Base-by-base conservation (phyloP, 2,113 vertebrate species). In the Arenaria interpres region DNA sequence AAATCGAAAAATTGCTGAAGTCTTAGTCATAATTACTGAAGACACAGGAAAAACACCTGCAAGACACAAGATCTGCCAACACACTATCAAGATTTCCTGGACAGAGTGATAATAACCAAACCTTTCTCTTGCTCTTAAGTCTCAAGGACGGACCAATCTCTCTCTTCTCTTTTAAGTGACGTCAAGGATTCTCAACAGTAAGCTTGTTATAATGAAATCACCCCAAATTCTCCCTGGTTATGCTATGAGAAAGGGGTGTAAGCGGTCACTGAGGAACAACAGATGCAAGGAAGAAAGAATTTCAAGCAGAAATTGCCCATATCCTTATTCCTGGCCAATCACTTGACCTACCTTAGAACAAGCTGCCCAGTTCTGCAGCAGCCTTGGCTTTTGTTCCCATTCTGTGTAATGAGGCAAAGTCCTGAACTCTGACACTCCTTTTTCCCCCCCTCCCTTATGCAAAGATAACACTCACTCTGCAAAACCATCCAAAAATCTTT, bases 101-200 rank as follows among this genome's bases (percentile, higher is more conserved):
- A 79, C 77, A 89, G 87, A 93, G 56, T 75, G 81, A 73, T 83
- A 92, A 91, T 50, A 90, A 82, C 74, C 37, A 94, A 90, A 87
- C 35, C 71, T 81, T 88, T 39, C 45, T 81, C 74, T 59, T 59
- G 80, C 91, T 95, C 63, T 50, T 87, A 56, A 79, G 46, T 43
- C 62, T 86, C 91, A 93, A 94, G 94, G 85, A 74, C 68, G 90
- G 75, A 93, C 45, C 76, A 73, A 91, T 73, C 63, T 51, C 76
- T 85, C 59, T 62, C 62, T 82, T 46, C 39, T 41, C 39, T 41
- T 41, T 12, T 41, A 41, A 9, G 25, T 45, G 87, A 83, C 4
- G 10, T 37, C 95, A 88, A 77, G 67, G 85, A 88, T 37, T 74
- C 62, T 78, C n/a, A 37, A 53, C 75, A 85, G 69, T 41, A 91